phyloP scores from a whole-genome alignment of 2,113 vertebrate genomes.

The Pituophis catenifer region DNA sequence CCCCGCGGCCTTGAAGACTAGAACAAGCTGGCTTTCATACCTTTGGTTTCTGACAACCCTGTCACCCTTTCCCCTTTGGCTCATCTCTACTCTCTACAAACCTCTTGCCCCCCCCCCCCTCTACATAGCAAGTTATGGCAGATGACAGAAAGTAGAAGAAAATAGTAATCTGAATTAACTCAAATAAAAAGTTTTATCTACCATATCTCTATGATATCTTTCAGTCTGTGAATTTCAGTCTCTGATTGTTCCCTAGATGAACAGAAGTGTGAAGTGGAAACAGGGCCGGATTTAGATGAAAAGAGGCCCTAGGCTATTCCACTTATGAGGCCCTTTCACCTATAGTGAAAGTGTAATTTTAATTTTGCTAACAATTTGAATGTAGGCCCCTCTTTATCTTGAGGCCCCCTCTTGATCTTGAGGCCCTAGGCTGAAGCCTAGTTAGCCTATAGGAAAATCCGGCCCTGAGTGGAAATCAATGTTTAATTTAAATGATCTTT shows the following conservation, averaged over 20 bases:
- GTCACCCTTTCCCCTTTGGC: background rate
- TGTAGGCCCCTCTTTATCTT: no score
- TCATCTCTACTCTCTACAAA: background rate
- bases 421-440: no score
- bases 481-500: background rate
- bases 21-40: background rate
- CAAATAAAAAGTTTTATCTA: background rate
- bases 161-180: background rate
- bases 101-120: background rate
- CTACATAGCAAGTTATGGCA: background rate
- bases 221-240: background rate
- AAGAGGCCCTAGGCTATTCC: no score
- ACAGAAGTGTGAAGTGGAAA: background rate
- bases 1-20: background rate
- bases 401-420: no score
- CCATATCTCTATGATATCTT: background rate
- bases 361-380: no score
- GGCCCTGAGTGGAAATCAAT: background rate
- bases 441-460: no score
- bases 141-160: background rate
- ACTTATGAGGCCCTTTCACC: no score
- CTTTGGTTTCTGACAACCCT: background rate
- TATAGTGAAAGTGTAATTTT: no score
- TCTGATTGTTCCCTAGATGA: background rate
- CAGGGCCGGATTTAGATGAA: no score